Evolutionary conservation across 2,113 vertebrate genomes (phyloP).

Genomic region (Hippolais icterina): DNA sequence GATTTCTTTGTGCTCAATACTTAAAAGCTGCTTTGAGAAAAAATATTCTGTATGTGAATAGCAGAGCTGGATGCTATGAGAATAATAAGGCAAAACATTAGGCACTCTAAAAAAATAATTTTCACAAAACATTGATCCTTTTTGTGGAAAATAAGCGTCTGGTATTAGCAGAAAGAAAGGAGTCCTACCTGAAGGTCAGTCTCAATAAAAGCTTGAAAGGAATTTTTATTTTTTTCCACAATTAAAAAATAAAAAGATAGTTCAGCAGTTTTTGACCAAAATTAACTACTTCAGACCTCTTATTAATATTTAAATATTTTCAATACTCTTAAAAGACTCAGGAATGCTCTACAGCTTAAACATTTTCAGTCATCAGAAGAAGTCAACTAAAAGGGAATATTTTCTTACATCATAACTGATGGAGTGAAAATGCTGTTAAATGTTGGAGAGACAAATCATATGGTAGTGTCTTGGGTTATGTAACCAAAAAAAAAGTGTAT

Average conservation of each 20-base stretch:
- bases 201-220: neutral
- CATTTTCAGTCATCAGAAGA: neutral
- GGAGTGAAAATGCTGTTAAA: neutral
- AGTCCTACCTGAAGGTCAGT: neutral
- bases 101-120: neutral
- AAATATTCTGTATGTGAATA: neutral
- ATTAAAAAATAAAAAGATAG: neutral
- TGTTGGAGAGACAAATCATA: neutral
- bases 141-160: neutral
- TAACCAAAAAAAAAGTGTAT: too few relatives aligned
- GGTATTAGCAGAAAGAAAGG: neutral
- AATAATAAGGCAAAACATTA: neutral
- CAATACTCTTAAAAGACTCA: neutral
- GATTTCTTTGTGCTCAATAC: neutral
- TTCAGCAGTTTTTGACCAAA: neutral
- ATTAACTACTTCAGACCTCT: neutral
- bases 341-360: neutral
- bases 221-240: neutral
- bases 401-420: neutral
- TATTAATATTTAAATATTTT: neutral
- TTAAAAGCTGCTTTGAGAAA: neutral
- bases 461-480: too few relatives aligned
- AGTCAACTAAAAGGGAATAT: neutral
- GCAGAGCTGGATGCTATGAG: neutral
- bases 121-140: neutral